Conservation (phyloP, 1,140 invertebrate genomes). For the Rhynchophorus ferrugineus region DNA sequence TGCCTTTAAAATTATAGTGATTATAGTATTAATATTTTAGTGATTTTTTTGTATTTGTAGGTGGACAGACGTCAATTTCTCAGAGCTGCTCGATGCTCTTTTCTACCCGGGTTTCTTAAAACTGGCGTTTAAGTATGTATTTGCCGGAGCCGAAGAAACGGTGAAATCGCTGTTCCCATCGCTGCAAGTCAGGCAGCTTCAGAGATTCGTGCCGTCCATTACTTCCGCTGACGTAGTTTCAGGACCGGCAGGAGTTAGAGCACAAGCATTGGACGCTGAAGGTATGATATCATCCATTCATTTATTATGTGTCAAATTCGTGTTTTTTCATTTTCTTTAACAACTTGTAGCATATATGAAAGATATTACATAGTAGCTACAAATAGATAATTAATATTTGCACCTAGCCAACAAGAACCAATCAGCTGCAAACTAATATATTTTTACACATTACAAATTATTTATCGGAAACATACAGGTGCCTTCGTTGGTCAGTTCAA, state of each 20-base stretch:
- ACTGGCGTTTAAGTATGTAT: constrained; percentile 11
- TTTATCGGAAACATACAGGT: too few relatives aligned
- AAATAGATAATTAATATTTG: too few relatives aligned
- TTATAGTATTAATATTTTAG: background rate
- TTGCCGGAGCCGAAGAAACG: constrained; percentile 16
- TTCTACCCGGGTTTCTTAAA: constrained; percentile 17
- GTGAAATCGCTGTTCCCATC: constrained; percentile 12
- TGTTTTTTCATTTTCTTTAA: too few relatives aligned
- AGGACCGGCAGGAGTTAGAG: constrained; percentile 18
- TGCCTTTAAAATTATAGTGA: background rate
- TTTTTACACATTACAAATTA: too few relatives aligned
- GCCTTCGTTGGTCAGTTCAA: too few relatives aligned
- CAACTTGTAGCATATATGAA: too few relatives aligned
- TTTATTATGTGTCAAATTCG: background rate
- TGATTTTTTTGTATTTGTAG: constrained; percentile 3
- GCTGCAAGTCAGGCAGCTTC: constrained; percentile 6
- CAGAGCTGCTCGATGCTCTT: constrained; percentile 14
- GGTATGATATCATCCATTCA: constrained; percentile 1
- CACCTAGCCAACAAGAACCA: too few relatives aligned
- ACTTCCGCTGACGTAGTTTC: constrained; percentile 3
- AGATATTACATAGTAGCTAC: too few relatives aligned
- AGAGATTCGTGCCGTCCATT: constrained; percentile 9
- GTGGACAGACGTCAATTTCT: constrained; percentile 20
- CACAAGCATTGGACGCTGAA: constrained; percentile 8
- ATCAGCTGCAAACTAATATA: too few relatives aligned